Base-by-base conservation (phyloP, 1,140 invertebrate species). In the Drosophila pruinosa region DNA sequence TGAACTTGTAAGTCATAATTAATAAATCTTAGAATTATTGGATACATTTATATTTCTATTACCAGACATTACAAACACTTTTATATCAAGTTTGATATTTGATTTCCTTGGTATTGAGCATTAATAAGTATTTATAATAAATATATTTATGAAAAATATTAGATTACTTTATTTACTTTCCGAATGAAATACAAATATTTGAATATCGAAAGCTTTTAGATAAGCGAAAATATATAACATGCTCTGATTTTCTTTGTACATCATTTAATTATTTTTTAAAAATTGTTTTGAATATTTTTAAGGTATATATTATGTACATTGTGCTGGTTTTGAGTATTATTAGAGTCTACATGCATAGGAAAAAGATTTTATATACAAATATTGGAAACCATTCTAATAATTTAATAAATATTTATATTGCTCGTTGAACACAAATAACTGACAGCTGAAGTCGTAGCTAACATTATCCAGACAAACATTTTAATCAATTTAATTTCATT, bases 401-500 rank as follows among this genome's bases (percentile, higher is more conserved):
- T 8, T 31, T 31, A 7, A 8, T 8, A 31, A 31, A 10, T n/a
- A 0, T 31, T 31, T 31, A 10, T 31, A n/a, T n/a, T n/a, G n/a
- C 8, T 31, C 8, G 6, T 7, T 31, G 8, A 2, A 17, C 4
- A 17, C 15, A 39, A 17, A 39, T 39, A 10, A 21, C 39, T 19
- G 17, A 14, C 8, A 41, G n/a, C 28, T 10, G 7, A 5, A 5
- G 8, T 10, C 28, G 8, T 19, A 3, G 17, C 7, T 19, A 69
- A 64, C 59, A 69, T 76, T 76, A 65, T 57, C 58, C 59, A 65
- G 72, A 83, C 80, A 63, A 72, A 61, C 72, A 75, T 71, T 76
- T 57, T 80, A 86, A 85, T 86, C 80, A 83, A 85, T 86, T 86
- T 67, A 48, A 75, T 58, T 78, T 78, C 62, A 74, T 71, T 65